A percentile compares a stretch with the other conserved stretches of the same genome.
These are phyloP conservation scores for Brachypterus glaber DNA, from an alignment of 2,888 invertebrate genomes.

Conservation along the genomic window DNA sequence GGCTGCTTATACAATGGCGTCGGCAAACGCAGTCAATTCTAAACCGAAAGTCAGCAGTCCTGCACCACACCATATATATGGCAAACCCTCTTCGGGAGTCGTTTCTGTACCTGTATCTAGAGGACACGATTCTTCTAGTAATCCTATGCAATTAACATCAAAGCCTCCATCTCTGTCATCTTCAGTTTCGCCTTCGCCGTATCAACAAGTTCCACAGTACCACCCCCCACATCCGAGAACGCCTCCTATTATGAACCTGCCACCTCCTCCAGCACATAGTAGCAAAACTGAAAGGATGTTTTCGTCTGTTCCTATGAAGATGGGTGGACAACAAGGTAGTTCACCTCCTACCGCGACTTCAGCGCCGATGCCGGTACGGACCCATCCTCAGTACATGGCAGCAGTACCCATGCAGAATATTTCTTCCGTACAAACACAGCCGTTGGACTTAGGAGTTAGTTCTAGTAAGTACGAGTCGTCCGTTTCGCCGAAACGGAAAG, in stretches of 20 bases:
- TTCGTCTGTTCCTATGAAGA: conserved; percentile 27
- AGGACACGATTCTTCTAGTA: conserved; percentile 28
- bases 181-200: conserved; percentile 44
- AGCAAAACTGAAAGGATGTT: conserved; percentile 26
- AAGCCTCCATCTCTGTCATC: conserved; percentile 43
- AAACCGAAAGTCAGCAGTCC: conserved; percentile 68
- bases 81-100: conserved; percentile 49
- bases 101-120: conserved; percentile 17
- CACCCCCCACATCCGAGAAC: conserved; percentile 39
- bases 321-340: conserved; percentile 43
- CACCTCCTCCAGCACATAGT: conserved; percentile 52
- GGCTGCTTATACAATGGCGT: conserved; percentile 43
- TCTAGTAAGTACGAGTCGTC: conserved; percentile 39
- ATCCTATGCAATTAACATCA: conserved; percentile 48
- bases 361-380: conserved; percentile 31
- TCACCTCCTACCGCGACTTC: conserved; percentile 42
- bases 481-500: conserved; percentile 55
- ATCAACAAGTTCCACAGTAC: conserved; percentile 42
- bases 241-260: conserved; percentile 34
- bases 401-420: conserved; percentile 37
- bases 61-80: conserved; percentile 67
- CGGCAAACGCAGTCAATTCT: conserved; percentile 41
- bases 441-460: conserved; percentile 63
- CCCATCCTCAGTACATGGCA: conserved; percentile 21
- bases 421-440: conserved; percentile 60